Percentiles rank a stretch among this genome's conserved stretches.
Evolutionary conservation across 1,140 invertebrate species (phyloP).

Genomic region (Dysdera silvatica): DNA sequence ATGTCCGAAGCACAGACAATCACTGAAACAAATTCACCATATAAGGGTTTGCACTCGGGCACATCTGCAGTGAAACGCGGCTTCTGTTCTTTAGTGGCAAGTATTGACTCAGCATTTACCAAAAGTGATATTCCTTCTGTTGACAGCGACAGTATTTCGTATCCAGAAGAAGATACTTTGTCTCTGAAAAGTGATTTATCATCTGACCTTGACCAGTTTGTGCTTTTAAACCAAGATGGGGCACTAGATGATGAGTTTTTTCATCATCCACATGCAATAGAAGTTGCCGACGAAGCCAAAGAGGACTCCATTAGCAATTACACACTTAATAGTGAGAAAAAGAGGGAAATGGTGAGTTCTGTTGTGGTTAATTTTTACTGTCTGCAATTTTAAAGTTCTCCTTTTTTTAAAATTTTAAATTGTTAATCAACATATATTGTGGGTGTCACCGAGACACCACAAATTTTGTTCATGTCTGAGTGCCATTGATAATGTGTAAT

Average conservation of each 20-base stretch:
- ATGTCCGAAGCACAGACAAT: not conserved
- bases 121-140: slow-evolving; percentile 13
- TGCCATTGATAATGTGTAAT: too few relatives aligned
- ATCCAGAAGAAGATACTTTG: slow-evolving; percentile 42
- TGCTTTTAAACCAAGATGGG: slow-evolving; percentile 42
- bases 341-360: slow-evolving; percentile 27
- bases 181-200: slow-evolving; percentile 47
- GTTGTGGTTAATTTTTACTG: not conserved
- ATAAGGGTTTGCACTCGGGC: slow-evolving; percentile 26
- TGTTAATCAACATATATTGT: too few relatives aligned
- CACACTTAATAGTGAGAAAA: slow-evolving; percentile 28
- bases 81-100: slow-evolving; percentile 66
- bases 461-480: too few relatives aligned
- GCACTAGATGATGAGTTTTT: slow-evolving; percentile 30
- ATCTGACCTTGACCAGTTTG: slow-evolving; percentile 47
- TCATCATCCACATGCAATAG: slow-evolving; percentile 41
- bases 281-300: slow-evolving; percentile 74
- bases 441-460: too few relatives aligned
- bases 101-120: slow-evolving; percentile 66
- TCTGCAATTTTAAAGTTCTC: not conserved
- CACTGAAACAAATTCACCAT: slow-evolving; percentile 15
- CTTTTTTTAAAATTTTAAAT: too few relatives aligned
- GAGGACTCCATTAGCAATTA: slow-evolving; percentile 52
- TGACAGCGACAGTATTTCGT: slow-evolving; percentile 46
- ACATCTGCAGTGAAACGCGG: slow-evolving; percentile 58